Conservation (phyloP, 2,113 vertebrate genomes). For the Siniperca chuatsi region DNA sequence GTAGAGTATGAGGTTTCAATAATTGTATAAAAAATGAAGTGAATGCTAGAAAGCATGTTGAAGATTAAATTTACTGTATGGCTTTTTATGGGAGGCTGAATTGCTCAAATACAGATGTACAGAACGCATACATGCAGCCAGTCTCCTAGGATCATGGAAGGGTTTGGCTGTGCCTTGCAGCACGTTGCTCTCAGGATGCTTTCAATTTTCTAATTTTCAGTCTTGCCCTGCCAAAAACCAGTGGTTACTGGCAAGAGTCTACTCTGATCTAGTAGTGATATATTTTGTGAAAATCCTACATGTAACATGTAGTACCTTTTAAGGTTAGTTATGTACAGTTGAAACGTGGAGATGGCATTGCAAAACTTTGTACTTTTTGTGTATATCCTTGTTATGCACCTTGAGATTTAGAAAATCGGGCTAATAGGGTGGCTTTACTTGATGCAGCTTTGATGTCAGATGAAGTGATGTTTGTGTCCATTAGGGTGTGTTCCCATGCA, state of each 20-base stretch:
- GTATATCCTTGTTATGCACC: constrained; percentile 68
- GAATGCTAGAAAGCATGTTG: constrained; percentile 55
- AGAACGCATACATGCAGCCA: constrained; percentile 36
- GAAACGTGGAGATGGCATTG: constrained; percentile 50
- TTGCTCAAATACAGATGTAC: constrained; percentile 41
- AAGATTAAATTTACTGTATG: constrained; percentile 35
- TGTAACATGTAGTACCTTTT: constrained; percentile 67
- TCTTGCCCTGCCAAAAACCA: constrained; percentile 63
- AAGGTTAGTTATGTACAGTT: constrained; percentile 58
- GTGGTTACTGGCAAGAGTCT: constrained; percentile 56
- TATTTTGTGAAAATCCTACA: constrained; percentile 74
- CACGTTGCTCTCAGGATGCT: constrained; percentile 80
- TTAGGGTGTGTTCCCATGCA: neutral
- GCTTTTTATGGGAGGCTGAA: constrained; percentile 48
- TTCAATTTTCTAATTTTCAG: constrained; percentile 67
- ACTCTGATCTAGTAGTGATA: constrained; percentile 58
- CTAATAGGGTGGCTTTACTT: constrained; percentile 55
- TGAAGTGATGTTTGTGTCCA: constrained; percentile 4
- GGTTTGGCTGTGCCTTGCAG: constrained; percentile 75
- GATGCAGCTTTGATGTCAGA: constrained; percentile 35
- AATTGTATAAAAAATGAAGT: constrained; percentile 37
- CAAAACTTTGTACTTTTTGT: constrained; percentile 67
- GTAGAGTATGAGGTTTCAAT: constrained; percentile 24
- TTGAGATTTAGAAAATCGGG: constrained; percentile 42
- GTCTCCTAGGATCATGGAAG: constrained; percentile 44